Base-by-base conservation (phyloP, 2,888 invertebrate genomes). In the Fragum fragum region DNA sequence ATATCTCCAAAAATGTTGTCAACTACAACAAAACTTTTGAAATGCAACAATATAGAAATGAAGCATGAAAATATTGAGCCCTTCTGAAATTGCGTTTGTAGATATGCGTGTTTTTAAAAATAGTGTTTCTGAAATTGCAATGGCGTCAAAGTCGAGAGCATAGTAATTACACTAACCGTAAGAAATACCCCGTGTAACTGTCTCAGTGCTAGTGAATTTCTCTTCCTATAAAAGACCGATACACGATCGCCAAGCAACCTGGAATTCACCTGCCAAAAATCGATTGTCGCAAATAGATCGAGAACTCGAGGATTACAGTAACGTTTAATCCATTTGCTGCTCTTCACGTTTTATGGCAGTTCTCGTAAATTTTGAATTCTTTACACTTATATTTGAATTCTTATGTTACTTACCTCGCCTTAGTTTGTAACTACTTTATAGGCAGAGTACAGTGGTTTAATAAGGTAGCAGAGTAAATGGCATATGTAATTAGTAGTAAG, bases 201-300 rank as follows among this genome's bases (percentile, higher is more conserved):
- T 18, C 23, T 63, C 36, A 36, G 63, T 32, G 28, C 32, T n/a
- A 36, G 18, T 63, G 32, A 36, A n/a, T 1, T 63, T 57, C 63
- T 36, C n/a, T n/a, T n/a, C 11, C 28, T 63, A 63, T 63, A 7
- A 63, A 63, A 63, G 63, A 36, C 29, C 63, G 32, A 63, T 57
- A 57, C 57, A 57, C 14, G 57, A 63, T 63, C 63, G 36, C 63
- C 63, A 63, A 63, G 63, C 63, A 63, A 63, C 63, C 32, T 63
- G 63, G 63, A 63, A 32, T 32, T 28, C 28, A 63, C 63, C 63
- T 63, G 63, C 63, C 36, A 21, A 36, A 63, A 36, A 63, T 63
- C 63, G 63, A 63, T 63, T 23, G 18, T 63, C 28, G n/a, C 36
- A 28, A 57, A 57, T 26, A 57, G 57, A 57, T 57, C 57, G 26